A percentile compares a stretch with the other conserved stretches of the same genome.
These are phyloP conservation scores for Siphamia tubifer DNA, from an alignment of 2,113 vertebrate genomes.

Conservation along the genomic window DNA sequence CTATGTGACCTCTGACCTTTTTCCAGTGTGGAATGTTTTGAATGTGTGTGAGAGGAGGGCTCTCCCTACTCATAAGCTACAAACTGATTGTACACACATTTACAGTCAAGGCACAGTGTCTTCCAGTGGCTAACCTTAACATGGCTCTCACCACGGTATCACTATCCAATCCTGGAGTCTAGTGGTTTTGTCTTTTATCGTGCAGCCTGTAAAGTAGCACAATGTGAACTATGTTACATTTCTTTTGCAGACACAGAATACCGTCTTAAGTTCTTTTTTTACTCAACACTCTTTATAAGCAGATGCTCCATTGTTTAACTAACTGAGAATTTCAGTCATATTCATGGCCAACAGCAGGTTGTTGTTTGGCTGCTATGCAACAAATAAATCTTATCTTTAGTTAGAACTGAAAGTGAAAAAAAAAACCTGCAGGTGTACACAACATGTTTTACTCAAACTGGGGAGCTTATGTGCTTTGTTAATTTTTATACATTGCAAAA, in stretches of 20 bases:
- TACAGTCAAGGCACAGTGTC: slow-evolving; percentile 6
- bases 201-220: too few relatives aligned
- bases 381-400: not conserved
- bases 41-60: slow-evolving; percentile 60
- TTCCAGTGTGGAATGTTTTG: slow-evolving; percentile 71
- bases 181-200: too few relatives aligned
- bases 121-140: slow-evolving; percentile 16
- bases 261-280: too few relatives aligned
- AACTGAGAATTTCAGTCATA: too few relatives aligned
- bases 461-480: not conserved
- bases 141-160: not conserved
- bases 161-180: not conserved
- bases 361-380: not conserved
- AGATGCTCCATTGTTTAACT: not conserved
- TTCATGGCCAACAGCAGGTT: too few relatives aligned
- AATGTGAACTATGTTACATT: too few relatives aligned
- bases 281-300: not conserved
- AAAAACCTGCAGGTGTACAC: not conserved
- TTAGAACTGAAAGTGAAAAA: not conserved
- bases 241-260: too few relatives aligned
- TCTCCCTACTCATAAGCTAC: slow-evolving; percentile 20
- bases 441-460: too few relatives aligned
- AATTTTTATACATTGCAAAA: not conserved
- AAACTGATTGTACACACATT: slow-evolving; percentile 1
- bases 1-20: slow-evolving; percentile 64